Base-by-base conservation (phyloP, 1,140 invertebrate genomes). In the Hyles euphorbiae region DNA sequence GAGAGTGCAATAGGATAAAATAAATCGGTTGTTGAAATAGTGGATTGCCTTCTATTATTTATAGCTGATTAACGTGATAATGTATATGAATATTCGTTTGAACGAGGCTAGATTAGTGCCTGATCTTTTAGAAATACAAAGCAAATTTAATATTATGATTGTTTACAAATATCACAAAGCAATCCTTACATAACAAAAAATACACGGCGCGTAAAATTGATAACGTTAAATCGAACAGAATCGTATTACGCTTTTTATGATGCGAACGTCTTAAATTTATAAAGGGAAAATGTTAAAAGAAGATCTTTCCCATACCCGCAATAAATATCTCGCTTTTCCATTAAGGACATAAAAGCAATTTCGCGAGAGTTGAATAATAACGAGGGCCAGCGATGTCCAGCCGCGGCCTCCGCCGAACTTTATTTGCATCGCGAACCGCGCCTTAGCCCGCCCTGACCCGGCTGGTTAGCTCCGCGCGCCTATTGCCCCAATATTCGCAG, bases 241-340 rank as follows among this genome's bases (percentile, higher is more conserved):
- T 51, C 50, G 22, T 34, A 33, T 8, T 34, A 48, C n/a, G 46
- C 46, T 2, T 48, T n/a, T n/a, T 11, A 48, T n/a, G 12, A 51
- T 34, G 7, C 50, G 22, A 9, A 45, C 36, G 53, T 22, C 22
- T 22, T 43, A 22, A 44, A 56, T 56, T 49, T 74, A 76, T 72
- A 79, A 72, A 64, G 76, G 70, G 68, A 76, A 87, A 80, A 48
- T 22, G 22, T 48, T 48, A 6, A 78, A 81, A 72, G 68, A 75
- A 77, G 71, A 68, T 81, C 76, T 83, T 80, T 75, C 74, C 71
- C 72, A 78, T 78, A 77, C 69, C 64, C 74, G 77, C 78, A 87
- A 84, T 86, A 88, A 88, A 87, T 87, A 86, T 86, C 83, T 81
- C 77, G 77, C 81, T 86, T 88, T 88, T 86, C 83, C 86, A 88